Base-by-base conservation (phyloP, 30 jellyfish, hydroid and myxozoan species). In the Aurelia aurita region DNA sequence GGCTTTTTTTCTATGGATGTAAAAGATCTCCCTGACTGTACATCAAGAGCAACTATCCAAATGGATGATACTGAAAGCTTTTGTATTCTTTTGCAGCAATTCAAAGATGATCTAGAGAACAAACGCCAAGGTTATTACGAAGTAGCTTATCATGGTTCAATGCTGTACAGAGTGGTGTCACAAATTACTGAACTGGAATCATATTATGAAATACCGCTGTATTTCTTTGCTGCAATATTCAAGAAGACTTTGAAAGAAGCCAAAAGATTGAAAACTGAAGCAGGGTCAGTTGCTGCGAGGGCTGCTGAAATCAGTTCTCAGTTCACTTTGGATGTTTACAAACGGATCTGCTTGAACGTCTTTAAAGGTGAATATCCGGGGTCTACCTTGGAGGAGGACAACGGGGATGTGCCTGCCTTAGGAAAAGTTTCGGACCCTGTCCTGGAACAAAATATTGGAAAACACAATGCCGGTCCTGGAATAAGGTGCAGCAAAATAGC, bases 251-350 rank as follows among this genome's bases (percentile, higher is more conserved):
- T 87, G 58, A 62, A 71, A 31, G 84, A 78, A 35, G 63, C 88
- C 11, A 54, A 70, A 32, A 60, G 91, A 54, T 8, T 70, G 7
- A 87, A 78, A n/a, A 63, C 96, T 19, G 91, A 60, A 6, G 69
- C 89, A 35, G 87, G 87, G 7, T 49, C 85, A 4, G 87, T 69
- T 19, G 18, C 55, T 35, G 77, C 96, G 19, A 65, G 96, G 59
- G 88, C 85, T 3, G 91, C 89, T 27, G 96, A 87, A 34, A 32
- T 87, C 58, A 68, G 55, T 29, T 70, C 84, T 35, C 34, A 29
- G 12, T 87, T 87, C 43, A 66, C 87, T 7, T 54, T 71, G 79
- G 89, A 77, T 23, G 26, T 87, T 2, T 87, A 64, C 87, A 79
- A 87, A 14, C 61, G 91, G 20, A 62, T 71, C 15, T 77, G 91